These are phyloP conservation scores for Ditylenchus weischeri DNA, from an alignment of 2,888 invertebrate species.

Conservation along the genomic window DNA sequence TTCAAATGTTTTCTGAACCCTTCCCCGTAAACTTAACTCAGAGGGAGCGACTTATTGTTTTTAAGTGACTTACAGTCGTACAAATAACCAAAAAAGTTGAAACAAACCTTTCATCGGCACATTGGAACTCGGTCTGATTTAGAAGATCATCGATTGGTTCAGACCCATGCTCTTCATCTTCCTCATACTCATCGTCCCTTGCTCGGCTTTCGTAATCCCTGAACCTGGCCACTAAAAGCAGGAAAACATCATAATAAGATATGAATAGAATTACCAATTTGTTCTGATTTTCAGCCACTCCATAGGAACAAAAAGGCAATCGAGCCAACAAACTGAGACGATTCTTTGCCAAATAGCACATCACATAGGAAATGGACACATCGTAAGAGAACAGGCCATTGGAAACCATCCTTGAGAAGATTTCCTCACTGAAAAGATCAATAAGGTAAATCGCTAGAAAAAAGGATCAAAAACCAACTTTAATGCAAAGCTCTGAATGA, in stretches of 20 bases:
- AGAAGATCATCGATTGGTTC: slow-evolving; percentile 20
- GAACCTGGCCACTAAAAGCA: slow-evolving; percentile 20
- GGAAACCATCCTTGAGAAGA: slow-evolving; percentile 14
- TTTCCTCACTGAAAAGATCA: slow-evolving; percentile 17
- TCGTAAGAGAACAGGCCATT: slow-evolving; percentile 20
- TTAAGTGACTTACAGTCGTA: no score
- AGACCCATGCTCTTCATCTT: background rate
- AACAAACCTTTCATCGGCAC: slow-evolving; percentile 24
- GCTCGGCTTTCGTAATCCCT: slow-evolving; percentile 6
- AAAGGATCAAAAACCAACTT: background rate
- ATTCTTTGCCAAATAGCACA: slow-evolving; percentile 25
- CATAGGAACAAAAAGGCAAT: slow-evolving; percentile 23
- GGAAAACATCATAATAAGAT: background rate
- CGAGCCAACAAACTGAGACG: slow-evolving; percentile 7
- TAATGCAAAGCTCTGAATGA: background rate
- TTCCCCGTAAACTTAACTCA: no score
- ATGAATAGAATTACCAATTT: slow-evolving; percentile 10
- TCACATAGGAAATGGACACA: slow-evolving; percentile 17
- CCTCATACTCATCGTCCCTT: background rate
- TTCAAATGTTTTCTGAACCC: no score
- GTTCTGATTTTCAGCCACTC: slow-evolving; percentile 16
- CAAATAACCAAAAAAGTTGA: background rate
- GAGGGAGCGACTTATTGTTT: no score
- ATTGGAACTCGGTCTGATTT: slow-evolving; percentile 16
- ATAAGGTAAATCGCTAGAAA: background rate